Conservation (phyloP, 64 coral and sea anemone species). For the Anthopleura sola region DNA sequence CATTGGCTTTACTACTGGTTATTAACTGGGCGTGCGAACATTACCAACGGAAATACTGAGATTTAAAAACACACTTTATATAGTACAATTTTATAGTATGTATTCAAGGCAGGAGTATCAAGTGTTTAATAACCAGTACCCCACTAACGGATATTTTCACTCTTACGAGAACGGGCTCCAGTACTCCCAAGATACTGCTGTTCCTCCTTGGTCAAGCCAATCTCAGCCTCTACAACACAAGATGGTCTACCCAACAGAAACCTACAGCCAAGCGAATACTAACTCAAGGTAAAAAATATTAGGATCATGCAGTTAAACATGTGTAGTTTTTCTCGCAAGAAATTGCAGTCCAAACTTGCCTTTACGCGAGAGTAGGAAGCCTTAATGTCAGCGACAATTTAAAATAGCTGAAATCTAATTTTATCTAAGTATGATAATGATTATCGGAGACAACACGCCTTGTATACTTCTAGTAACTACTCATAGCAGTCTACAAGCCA, state of each 20-base stretch:
- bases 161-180: neutral
- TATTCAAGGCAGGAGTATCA: slow-evolving; percentile 8
- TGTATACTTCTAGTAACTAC: neutral
- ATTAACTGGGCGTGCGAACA: slow-evolving; percentile 16
- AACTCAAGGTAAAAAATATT: neutral
- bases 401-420: neutral
- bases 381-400: neutral
- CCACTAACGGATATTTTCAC: slow-evolving; percentile 3
- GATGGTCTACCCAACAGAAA: slow-evolving; percentile 1
- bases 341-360: neutral
- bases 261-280: neutral
- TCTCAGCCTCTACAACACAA: slow-evolving; percentile 6
- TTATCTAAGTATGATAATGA: neutral
- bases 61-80: slow-evolving; percentile 18
- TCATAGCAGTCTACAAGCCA: neutral
- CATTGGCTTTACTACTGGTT: neutral
- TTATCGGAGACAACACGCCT: neutral
- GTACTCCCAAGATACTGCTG: neutral
- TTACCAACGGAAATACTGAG: slow-evolving; percentile 5
- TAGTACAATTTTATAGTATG: neutral
- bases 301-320: neutral
- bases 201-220: neutral
- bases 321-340: neutral
- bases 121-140: neutral
- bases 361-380: neutral